Percentiles rank a stretch among this genome's conserved stretches.
Conservation (phyloP, 2,797 vertebrate species). For the Nannoperca australis region DNA sequence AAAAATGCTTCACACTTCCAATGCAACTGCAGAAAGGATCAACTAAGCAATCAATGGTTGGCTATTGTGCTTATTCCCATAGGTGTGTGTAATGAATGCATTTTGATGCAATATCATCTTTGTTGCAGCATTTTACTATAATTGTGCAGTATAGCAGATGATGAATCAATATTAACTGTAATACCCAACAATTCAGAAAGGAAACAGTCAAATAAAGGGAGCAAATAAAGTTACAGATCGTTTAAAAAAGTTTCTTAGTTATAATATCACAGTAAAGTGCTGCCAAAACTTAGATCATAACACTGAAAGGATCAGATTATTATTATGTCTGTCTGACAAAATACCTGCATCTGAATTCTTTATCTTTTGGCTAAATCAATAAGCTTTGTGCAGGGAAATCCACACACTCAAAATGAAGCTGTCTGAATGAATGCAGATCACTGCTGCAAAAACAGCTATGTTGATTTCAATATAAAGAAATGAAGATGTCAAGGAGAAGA, state of each 20-base stretch:
- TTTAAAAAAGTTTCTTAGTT: slow-evolving; percentile 12
- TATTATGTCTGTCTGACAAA: slow-evolving; percentile 13
- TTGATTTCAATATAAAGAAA: slow-evolving; percentile 29
- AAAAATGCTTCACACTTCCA: slow-evolving; percentile 46
- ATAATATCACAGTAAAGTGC: slow-evolving; percentile 14
- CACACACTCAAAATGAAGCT: slow-evolving; percentile 11
- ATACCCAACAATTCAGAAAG: slow-evolving; percentile 29
- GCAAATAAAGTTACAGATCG: not conserved
- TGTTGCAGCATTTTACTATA: slow-evolving; percentile 13
- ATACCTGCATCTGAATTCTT: slow-evolving; percentile 14
- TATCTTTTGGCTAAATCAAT: slow-evolving; percentile 17
- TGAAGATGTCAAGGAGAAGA: slow-evolving; percentile 30
- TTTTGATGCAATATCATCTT: slow-evolving; percentile 27
- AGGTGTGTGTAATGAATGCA: slow-evolving; percentile 27
- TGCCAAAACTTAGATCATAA: not conserved
- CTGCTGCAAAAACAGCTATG: slow-evolving; percentile 11
- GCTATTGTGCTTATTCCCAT: slow-evolving; percentile 33
- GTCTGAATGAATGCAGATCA: slow-evolving; percentile 15
- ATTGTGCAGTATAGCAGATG: slow-evolving; percentile 6
- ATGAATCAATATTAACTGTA: slow-evolving; percentile 19
- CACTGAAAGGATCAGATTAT: not conserved
- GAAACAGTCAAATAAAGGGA: not conserved
- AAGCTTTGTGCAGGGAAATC: not conserved
- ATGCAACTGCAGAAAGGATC: slow-evolving; percentile 48
- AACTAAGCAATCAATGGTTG: slow-evolving; percentile 28